phyloP scores from a whole-genome alignment of 2,888 invertebrate genomes.

The Drepana falcataria region DNA sequence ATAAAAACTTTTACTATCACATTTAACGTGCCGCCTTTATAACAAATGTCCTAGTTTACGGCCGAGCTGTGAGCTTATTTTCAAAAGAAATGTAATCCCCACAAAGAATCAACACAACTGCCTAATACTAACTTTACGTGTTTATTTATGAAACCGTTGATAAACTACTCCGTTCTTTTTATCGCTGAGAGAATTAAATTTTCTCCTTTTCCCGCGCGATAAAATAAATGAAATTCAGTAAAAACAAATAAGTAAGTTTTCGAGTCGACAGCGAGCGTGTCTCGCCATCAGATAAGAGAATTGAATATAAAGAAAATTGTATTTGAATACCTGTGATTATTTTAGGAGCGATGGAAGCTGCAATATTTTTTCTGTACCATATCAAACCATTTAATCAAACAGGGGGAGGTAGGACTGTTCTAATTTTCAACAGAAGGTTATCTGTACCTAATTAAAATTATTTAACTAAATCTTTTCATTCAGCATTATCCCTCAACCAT shows the following conservation, averaged over 20 bases:
- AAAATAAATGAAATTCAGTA: conserved; percentile 28
- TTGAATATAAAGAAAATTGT: conserved; percentile 30
- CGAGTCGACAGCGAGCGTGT: conserved; percentile 24
- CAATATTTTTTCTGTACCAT: background rate
- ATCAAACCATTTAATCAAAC: no score
- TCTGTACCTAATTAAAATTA: no score
- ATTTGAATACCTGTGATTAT: conserved; percentile 15
- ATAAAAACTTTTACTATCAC: conserved; percentile 66
- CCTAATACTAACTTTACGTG: conserved; percentile 8
- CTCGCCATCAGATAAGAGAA: conserved; percentile 42
- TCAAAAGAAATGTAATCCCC: conserved; percentile 36
- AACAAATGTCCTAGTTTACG: conserved; percentile 52
- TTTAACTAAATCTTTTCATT: no score
- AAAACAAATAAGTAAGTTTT: conserved; percentile 36
- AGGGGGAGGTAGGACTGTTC: no score
- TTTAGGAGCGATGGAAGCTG: background rate
- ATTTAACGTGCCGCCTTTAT: conserved; percentile 56
- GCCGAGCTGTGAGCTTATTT: conserved; percentile 32
- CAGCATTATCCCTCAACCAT: no score
- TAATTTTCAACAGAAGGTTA: no score
- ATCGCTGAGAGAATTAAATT: conserved; percentile 30
- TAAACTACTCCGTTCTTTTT: conserved; percentile 22
- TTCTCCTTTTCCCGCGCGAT: conserved; percentile 18
- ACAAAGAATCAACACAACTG: conserved; percentile 16
- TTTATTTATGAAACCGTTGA: conserved; percentile 18